A percentile compares a stretch with the other conserved stretches of the same genome.
Evolutionary conservation across 1,140 invertebrate species (phyloP).

Genomic region (Cotesia glomerata): DNA sequence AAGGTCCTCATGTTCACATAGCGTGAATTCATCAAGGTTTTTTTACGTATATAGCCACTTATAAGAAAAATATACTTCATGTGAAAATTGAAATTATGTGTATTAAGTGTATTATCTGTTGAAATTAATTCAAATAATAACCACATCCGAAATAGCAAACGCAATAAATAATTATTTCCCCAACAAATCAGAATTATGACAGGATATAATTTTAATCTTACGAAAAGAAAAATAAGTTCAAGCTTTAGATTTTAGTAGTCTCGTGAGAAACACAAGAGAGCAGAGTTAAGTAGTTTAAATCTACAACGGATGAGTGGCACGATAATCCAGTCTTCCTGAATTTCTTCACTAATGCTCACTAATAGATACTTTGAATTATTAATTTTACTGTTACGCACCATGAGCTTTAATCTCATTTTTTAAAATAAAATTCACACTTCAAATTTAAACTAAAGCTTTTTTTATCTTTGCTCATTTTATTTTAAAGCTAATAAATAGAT

Average conservation of each 20-base stretch:
- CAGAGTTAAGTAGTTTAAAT: constrained; percentile 4
- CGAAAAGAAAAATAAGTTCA: not conserved
- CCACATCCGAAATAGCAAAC: too few relatives aligned
- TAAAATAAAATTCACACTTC: not conserved
- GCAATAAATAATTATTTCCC: too few relatives aligned
- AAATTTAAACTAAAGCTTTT: not conserved
- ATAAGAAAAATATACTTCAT: too few relatives aligned
- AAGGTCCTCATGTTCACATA: too few relatives aligned
- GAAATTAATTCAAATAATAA: too few relatives aligned
- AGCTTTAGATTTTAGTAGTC: not conserved
- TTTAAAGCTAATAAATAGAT: not conserved
- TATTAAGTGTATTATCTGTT: too few relatives aligned
- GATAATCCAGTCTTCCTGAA: constrained; percentile 21
- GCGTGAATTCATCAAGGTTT: too few relatives aligned
- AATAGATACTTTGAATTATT: constrained; percentile 29
- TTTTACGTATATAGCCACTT: too few relatives aligned
- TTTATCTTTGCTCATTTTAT: not conserved
- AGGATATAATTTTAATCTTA: too few relatives aligned
- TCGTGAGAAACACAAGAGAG: not conserved
- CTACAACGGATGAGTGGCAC: constrained; percentile 12
- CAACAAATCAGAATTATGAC: too few relatives aligned
- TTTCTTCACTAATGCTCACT: constrained; percentile 39
- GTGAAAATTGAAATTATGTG: too few relatives aligned
- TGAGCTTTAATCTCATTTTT: not conserved
- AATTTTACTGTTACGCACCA: not conserved